Base-by-base conservation (phyloP, 2,797 vertebrate genomes). In the Menidia menidia region DNA sequence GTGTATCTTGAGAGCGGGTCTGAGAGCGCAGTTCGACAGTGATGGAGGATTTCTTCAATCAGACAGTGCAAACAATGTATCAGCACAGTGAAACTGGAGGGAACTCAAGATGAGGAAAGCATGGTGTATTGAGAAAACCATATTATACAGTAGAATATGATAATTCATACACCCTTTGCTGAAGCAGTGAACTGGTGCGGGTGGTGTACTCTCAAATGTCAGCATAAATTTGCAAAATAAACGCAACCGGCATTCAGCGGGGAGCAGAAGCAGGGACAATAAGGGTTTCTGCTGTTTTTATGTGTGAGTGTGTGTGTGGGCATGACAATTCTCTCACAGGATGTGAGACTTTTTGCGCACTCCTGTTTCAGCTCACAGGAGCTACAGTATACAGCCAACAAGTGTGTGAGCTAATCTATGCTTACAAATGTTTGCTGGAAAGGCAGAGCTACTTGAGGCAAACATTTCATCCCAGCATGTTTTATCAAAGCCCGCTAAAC, bases 181-280 rank as follows among this genome's bases (percentile, higher is more conserved):
- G 83, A 89, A 91, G 92, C 86, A 76, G 88, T 88, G 90, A 92
- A 91, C 89, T 86, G 90, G 90, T 92, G 87, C 89, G 88, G 91
- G 92, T 89, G 93, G 87, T 87, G 88, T 89, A 86, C 88, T 94
- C 90, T 91, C 88, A 94, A 94, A 94, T 94, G 93, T 94, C 93
- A 94, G 94, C 92, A 94, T 94, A 94, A 93, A 94, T 95, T 95
- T 94, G 93, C 92, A 92, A 94, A 94, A 93, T 93, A 93, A 94
- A 94, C 83, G 86, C 87, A 88, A 85, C 64, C 84, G 73, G 88
- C 89, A 86, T 92, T 92, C 87, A 91, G 92, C 84, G 80, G 92
- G 89, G 84, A 92, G 87, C 76, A 77, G 81, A 80, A 91, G 87
- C 85, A 76, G 88, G 77, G 84, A 89, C 85, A 91, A 87, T 87